Conservation (phyloP, 2,888 invertebrate genomes). For the Plagodis dolabraria region DNA sequence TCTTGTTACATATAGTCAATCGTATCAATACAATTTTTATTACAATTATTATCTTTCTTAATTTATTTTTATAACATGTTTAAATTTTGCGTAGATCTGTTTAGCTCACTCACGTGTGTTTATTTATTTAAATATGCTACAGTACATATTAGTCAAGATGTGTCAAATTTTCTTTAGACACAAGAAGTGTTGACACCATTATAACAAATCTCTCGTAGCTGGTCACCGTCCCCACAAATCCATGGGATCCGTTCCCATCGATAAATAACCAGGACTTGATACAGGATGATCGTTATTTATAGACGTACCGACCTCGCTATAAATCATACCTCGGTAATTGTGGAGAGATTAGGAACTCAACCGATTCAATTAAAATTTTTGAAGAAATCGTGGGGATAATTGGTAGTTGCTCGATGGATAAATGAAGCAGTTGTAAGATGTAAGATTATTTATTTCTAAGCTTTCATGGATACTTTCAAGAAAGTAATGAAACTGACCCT, state of each 20-base stretch:
- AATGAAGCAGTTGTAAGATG: not conserved
- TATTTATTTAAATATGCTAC: no score
- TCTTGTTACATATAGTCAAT: no score
- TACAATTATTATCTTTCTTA: no score
- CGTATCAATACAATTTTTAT: no score
- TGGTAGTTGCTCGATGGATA: not conserved
- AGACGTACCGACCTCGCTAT: conserved; percentile 29
- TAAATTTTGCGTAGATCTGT: no score
- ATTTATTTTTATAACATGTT: no score
- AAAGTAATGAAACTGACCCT: no score
- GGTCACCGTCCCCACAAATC: conserved; percentile 3
- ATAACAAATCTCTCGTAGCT: not conserved
- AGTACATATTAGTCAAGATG: no score
- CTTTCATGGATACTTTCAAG: no score
- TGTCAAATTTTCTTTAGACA: no score
- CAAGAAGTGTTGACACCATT: no score
- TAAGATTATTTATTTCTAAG: not conserved
- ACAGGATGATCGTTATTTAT: conserved; percentile 39
- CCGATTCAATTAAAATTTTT: conserved; percentile 27
- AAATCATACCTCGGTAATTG: conserved; percentile 38
- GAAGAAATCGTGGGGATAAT: conserved; percentile 3
- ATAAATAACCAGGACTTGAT: conserved; percentile 25
- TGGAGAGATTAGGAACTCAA: conserved; percentile 32
- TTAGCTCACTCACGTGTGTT: no score
- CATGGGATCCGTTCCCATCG: conserved; percentile 10